Base-by-base conservation (phyloP, 2,797 vertebrate species). In the Halcyon badia region DNA sequence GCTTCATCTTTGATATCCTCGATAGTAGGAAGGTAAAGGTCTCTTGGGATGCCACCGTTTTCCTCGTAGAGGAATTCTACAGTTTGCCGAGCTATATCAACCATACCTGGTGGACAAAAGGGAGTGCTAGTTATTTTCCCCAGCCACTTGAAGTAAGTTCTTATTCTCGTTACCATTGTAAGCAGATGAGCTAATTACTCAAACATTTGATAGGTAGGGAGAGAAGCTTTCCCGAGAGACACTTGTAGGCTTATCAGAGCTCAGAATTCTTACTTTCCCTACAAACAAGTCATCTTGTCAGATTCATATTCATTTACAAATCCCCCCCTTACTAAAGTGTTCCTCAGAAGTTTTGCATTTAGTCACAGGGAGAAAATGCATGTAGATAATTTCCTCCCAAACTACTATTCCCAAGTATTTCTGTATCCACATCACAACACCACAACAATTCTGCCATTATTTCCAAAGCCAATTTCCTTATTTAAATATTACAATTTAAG, bases 1-100 rank as follows among this genome's bases (percentile, higher is more conserved):
- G 99, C 99, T 97, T 99, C 99, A 1, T 99, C 99, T 97, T 99
- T 99, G 94, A 99, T 99, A 49, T 99, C 99, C 95, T 99, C 99
- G 4, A 99, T 99, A 65, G 99, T 99, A 42, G 99, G 99, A 73
- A 99, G 99, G 96, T 99, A 99, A 19, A 99, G 99, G 97, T 99
- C 99, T 85, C 99, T 98, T 8, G 99, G 99, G 96, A 99, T 99
- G 39, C 99, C 99, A 11, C 99, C 99, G 0, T 99, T 99, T 88
- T 99, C 99, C 97, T 99, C 99, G 4, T 99, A 99, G 17, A 99
- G 98, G 95, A 99, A 99, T 88, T 99, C 99, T 19, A 99, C 99
- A 0, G 99, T 99, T 96, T 99, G 99, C 14, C 99, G 98, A 33
- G 99, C 99, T 41, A 99, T 99, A 95, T 99, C 99, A 51, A 99